phyloP scores from a whole-genome alignment of 1,140 invertebrate genomes.

The Drosophila tristis region DNA sequence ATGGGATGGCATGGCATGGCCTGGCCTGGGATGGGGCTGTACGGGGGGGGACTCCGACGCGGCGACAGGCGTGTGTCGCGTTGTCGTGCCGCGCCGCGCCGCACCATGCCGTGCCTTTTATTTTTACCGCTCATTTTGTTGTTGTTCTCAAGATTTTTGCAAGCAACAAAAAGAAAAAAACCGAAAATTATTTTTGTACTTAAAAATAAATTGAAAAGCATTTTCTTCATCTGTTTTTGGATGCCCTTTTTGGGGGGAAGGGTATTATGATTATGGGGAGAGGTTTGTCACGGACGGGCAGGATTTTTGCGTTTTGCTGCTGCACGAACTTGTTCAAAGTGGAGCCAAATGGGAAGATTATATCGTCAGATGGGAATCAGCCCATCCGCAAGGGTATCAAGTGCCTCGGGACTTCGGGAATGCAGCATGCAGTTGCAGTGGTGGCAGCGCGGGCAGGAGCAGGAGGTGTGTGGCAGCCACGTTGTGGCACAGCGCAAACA shows the following conservation, averaged over 20 bases:
- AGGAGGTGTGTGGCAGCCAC: no score
- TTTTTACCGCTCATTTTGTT: slow-evolving; percentile 48
- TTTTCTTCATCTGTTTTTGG: slow-evolving; percentile 73
- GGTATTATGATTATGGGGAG: neutral
- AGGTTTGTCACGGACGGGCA: neutral
- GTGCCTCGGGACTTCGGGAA: no score
- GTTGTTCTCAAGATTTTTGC: slow-evolving; percentile 12
- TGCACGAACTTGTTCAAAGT: no score
- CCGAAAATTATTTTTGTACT: slow-evolving; percentile 77
- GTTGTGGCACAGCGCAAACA: slow-evolving; percentile 31
- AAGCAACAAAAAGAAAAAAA: slow-evolving; percentile 20
- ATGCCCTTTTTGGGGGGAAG: no score
- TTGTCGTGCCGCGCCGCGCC: neutral
- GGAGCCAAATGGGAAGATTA: no score
- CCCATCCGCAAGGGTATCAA: no score
- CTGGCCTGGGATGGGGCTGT: slow-evolving; percentile 13
- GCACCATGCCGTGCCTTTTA: slow-evolving; percentile 31
- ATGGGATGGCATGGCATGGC: slow-evolving; percentile 10
- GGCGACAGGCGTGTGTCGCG: slow-evolving; percentile 38
- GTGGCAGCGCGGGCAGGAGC: neutral
- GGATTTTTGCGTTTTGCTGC: neutral
- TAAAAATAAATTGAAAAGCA: slow-evolving; percentile 83
- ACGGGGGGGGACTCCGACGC: slow-evolving; percentile 27
- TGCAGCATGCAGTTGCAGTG: no score
- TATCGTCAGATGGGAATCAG: no score